Base-by-base conservation (phyloP, 1,140 invertebrate genomes). In the Oppia nitens region DNA sequence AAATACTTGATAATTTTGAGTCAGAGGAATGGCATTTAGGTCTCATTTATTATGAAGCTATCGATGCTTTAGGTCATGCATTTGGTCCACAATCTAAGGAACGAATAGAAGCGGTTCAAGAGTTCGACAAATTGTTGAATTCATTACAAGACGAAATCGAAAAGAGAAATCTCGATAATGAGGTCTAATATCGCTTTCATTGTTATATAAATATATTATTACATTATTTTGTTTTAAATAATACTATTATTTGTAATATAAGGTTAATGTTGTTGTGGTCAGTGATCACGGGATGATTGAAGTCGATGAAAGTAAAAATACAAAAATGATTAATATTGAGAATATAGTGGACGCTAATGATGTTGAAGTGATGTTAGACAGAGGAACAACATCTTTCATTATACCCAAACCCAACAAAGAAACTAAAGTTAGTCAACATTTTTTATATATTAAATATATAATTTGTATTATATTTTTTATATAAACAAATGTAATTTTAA, bases 61-160 rank as follows among this genome's bases (percentile, higher is more conserved):
- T 64, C 9, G 63, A 64, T 50, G 64, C 64, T 2, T 62, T 53
- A n/a, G 64, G 72, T 66, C 64, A 66, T 50, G 64, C 63, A 17
- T 32, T 55, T 4, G 64, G 63, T 2, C 60, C 64, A 21, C 52
- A 60, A 49, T 63, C 64, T 20, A 49, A 45, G 2, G 61, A 65
- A 9, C 32, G 63, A 57, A 23, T 51, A 3, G 47, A 61, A 26
- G 59, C 63, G 6, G 47, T 64, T 26, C 49, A 45, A 45, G 64
- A 66, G 49, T 57, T 64, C 14, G 64, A 66, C 45, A n/a, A 55
- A 4, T 61, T 64, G 45, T 23, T 66, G 27, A 48, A 55, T 29
- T 53, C 14, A 20, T 45, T 64, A 25, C 63, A 63, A 47, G 60
- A 62, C 58, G 56, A 63, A 54, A 65, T 66, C 28, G 32, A 60